phyloP scores from a whole-genome alignment of 2,888 invertebrate genomes.

The Exocentrus adspersus region DNA sequence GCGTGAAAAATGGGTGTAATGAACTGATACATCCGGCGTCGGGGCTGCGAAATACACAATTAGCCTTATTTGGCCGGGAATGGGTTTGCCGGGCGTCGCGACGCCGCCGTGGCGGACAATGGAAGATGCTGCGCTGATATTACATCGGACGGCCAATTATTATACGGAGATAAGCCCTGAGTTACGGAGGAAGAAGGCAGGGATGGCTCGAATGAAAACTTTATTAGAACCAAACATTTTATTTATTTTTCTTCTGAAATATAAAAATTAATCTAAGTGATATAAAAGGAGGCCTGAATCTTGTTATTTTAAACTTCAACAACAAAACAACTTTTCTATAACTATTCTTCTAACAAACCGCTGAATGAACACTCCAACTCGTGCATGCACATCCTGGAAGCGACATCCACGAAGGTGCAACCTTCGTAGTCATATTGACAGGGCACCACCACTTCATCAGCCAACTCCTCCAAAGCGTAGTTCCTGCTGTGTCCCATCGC shows the following conservation, averaged over 20 bases:
- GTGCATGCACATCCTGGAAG: conserved; percentile 3
- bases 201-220: too few species aligned
- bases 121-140: conserved; percentile 6
- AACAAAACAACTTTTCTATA: too few species aligned
- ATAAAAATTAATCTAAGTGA: too few species aligned
- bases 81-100: neutral
- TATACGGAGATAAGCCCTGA: conserved; percentile 15
- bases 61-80: neutral
- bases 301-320: too few species aligned
- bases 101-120: conserved; percentile 10
- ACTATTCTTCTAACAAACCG: neutral
- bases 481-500: conserved; percentile 8
- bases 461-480: conserved; percentile 12
- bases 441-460: conserved; percentile 2
- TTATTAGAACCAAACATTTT: too few species aligned
- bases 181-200: neutral
- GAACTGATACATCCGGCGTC: neutral
- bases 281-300: too few species aligned
- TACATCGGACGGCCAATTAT: conserved; percentile 15
- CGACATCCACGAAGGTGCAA: conserved; percentile 10
- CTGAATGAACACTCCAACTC: conserved; percentile 15
- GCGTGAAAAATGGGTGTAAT: conserved; percentile 19
- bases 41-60: neutral
- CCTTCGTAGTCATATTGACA: conserved; percentile 16
- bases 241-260: too few species aligned